Conservation (phyloP, 2,888 invertebrate genomes). For the Idaea biselata region DNA sequence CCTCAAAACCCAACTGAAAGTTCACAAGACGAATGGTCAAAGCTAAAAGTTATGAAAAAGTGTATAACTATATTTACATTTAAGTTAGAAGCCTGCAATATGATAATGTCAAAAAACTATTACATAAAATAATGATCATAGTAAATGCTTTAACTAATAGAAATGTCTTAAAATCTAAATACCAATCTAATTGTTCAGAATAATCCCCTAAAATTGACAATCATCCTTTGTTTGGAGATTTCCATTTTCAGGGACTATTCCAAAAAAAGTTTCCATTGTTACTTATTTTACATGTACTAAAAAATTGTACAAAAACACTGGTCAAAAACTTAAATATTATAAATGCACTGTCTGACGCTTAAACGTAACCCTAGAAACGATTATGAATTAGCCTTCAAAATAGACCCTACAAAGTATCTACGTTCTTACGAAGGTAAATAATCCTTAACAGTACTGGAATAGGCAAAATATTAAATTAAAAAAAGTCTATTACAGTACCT, state of each 20-base stretch:
- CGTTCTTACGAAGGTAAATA: conserved; percentile 1
- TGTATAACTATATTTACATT: conserved; percentile 66
- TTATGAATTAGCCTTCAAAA: conserved; percentile 9
- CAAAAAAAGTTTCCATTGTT: conserved; percentile 50
- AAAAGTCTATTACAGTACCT: conserved; percentile 13
- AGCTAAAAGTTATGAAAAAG: conserved; percentile 40
- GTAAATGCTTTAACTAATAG: conserved; percentile 16
- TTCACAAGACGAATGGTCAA: conserved; percentile 57
- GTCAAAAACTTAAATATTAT: conserved; percentile 40
- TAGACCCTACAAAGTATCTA: conserved; percentile 4
- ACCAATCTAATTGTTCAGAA: conserved; percentile 56
- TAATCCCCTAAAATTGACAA: conserved; percentile 61
- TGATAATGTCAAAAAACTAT: conserved; percentile 16
- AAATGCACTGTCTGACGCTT: conserved; percentile 30
- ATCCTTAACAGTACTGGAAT: not conserved
- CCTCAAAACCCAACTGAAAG: conserved; percentile 80
- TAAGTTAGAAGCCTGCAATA: conserved; percentile 22
- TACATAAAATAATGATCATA: conserved; percentile 13
- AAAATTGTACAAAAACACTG: conserved; percentile 58
- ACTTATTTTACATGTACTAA: conserved; percentile 46
- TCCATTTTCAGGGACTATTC: conserved; percentile 69
- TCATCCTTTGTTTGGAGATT: conserved; percentile 36
- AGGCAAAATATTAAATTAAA: conserved; percentile 2
- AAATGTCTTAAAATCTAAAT: conserved; percentile 22
- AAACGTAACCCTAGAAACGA: conserved; percentile 3